Evolutionary conservation across 2,888 invertebrate species (phyloP).

Genomic region (Prosapia bicincta): DNA sequence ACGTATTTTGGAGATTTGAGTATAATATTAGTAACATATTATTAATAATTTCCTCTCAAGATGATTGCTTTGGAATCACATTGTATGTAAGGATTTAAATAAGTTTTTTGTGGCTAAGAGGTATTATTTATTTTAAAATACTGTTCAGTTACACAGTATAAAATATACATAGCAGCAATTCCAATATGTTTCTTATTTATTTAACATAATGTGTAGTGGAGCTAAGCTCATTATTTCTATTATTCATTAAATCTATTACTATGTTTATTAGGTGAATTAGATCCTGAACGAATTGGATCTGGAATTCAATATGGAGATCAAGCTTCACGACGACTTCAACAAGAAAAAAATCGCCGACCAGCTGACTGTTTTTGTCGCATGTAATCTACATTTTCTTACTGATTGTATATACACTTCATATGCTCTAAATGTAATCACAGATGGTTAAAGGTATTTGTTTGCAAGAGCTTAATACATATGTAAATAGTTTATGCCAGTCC

Average conservation of each 20-base stretch:
- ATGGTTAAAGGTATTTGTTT: background rate
- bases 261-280: conserved; percentile 61
- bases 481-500: no score
- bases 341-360: conserved; percentile 48
- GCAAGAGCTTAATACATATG: background rate
- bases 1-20: no score
- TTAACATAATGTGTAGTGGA: no score
- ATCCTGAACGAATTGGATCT: conserved; percentile 75
- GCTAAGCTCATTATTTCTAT: no score
- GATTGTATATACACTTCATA: background rate
- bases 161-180: no score
- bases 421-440: background rate
- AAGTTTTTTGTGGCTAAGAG: no score
- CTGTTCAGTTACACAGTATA: no score
- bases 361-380: conserved; percentile 56
- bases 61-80: no score
- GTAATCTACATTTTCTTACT: conserved; percentile 40
- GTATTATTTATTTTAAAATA: no score
- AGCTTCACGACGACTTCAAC: conserved; percentile 53
- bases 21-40: no score
- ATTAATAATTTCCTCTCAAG: no score
- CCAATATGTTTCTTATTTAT: background rate
- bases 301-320: conserved; percentile 66
- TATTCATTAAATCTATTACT: background rate
- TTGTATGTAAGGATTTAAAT: no score